Conservation (phyloP, 1,140 invertebrate genomes). For the Aphis craccivora region DNA sequence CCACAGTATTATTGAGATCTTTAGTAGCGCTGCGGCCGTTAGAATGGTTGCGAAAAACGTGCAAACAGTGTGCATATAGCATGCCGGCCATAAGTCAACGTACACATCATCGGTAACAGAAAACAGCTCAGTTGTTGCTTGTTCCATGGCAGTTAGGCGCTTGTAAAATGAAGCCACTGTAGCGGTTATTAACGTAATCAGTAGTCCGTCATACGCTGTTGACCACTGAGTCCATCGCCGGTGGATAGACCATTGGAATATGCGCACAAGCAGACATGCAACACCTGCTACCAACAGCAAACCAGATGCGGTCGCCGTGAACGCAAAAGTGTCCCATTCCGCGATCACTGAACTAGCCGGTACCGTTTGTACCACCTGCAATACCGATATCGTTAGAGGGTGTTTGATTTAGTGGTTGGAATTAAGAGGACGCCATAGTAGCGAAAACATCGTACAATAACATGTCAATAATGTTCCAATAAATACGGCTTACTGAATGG, state of each 20-base stretch:
- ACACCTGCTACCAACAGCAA: neutral
- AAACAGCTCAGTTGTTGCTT: no score
- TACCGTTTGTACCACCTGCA: neutral
- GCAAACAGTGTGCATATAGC: neutral
- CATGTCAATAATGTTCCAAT: no score
- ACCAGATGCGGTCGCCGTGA: neutral
- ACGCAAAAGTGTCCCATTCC: constrained; percentile 13
- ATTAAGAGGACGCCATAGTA: no score
- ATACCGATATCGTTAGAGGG: neutral
- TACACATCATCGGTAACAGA: neutral
- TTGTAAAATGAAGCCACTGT: neutral
- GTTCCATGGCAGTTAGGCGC: neutral
- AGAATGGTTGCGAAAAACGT: neutral
- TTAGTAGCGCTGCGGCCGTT: neutral
- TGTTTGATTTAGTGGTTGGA: neutral
- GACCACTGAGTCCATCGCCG: neutral
- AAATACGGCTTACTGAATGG: no score
- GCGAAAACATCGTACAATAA: no score
- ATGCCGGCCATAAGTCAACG: neutral
- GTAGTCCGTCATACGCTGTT: neutral
- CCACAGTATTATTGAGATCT: neutral
- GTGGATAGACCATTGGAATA: neutral
- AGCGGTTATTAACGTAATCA: neutral
- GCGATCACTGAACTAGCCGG: neutral
- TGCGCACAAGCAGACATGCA: neutral